Base-by-base conservation (phyloP, 2,797 vertebrate species). In the Novumbra hubbsi region DNA sequence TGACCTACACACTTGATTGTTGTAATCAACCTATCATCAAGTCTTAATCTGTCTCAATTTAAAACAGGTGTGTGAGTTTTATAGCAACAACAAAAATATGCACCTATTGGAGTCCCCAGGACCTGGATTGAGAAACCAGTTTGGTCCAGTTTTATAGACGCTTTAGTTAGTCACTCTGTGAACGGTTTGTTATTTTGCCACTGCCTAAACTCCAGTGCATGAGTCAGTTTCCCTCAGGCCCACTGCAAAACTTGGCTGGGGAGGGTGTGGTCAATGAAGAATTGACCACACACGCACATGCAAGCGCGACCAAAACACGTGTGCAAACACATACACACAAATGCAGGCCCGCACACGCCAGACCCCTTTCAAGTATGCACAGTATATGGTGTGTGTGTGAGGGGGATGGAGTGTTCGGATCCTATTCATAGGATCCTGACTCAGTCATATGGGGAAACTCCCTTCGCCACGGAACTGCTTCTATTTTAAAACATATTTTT, bases 231-330 rank as follows among this genome's bases (percentile, higher is more conserved):
- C 60, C 70, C 70, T 30, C 45, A 65, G 38, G 67, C 71, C 16
- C 65, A n/a, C 55, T 14, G 27, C 82, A 83, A 78, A 78, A 68
- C 80, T 80, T 34, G 80, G 62, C 48, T 78, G 85, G 24, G 80
- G 57, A 57, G 78, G 85, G 84, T 71, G 87, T 83, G 86, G 76
- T 48, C 0, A 73, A 68, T 84, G 80, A 78, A 87, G 85, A 76
- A 68, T n/a, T 19, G 34, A 15, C 19, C 32, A 38, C 32, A 41
- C 32, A 67, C 27, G 30, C 60, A 63, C 60, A 15, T 27, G 27
- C 21, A 63, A 5, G 17, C 17, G 19, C 2, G 1, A 68, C 32
- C n/a, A n/a, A 17, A 38, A 38, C 34, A 38, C 4, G 5, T 38
- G 34, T 7, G 5, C 34, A 38, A 38, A 49, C 68, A 52, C 1